Base-by-base conservation (phyloP, 1,140 invertebrate genomes). In the Callitettix versicolor region DNA sequence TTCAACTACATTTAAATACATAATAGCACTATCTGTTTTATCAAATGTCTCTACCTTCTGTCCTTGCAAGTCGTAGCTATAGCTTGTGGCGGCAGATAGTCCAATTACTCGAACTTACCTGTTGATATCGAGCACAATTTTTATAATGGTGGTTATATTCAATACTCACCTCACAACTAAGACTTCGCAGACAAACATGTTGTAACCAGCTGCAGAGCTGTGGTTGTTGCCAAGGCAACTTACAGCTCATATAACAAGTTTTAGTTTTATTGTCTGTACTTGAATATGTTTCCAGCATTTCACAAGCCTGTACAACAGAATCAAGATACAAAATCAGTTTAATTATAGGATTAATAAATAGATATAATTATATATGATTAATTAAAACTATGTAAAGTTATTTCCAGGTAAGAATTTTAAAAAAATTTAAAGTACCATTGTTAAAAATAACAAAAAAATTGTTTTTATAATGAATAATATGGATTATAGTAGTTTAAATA, bases 101-200 rank as follows among this genome's bases (percentile, higher is more conserved):
- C n/a, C n/a, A n/a, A n/a, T n/a, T n/a, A n/a, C n/a, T n/a, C n/a
- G n/a, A n/a, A n/a, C n/a, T n/a, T n/a, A n/a, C n/a, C n/a, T n/a
- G n/a, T n/a, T n/a, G n/a, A n/a, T n/a, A n/a, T n/a, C n/a, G n/a
- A n/a, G n/a, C n/a, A n/a, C n/a, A n/a, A n/a, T n/a, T n/a, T n/a
- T n/a, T n/a, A n/a, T n/a, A n/a, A n/a, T n/a, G n/a, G n/a, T n/a
- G n/a, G n/a, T n/a, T n/a, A n/a, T n/a, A n/a, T n/a, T n/a, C n/a
- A n/a, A n/a, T n/a, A n/a, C n/a, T n/a, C n/a, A n/a, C n/a, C n/a
- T n/a, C n/a, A n/a, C 71, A 74, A 61, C 73, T 77, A 4, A 76
- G 63, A 62, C 73, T 75, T 5, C 73, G 59, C 38, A 77, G 30
- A 49, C 54, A 55, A 15, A 49, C 44, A 49, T 55, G 54, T 6